Evolutionary conservation across 2,797 vertebrate species (phyloP).

Genomic region (Acipenser transmontanus): DNA sequence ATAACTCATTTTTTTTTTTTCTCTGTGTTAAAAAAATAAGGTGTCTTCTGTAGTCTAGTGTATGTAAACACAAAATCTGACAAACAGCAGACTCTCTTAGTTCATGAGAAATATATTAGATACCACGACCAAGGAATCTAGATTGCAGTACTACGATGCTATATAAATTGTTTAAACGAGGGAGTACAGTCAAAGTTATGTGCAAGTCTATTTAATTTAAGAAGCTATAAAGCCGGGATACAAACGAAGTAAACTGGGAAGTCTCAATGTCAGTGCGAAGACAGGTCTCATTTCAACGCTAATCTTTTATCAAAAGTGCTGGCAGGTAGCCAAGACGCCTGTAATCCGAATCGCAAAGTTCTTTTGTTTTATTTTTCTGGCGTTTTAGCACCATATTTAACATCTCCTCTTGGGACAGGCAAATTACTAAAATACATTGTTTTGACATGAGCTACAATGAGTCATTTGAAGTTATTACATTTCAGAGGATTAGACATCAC

Average conservation of each 20-base stretch:
- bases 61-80: slow-evolving; percentile 21
- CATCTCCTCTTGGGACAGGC: slow-evolving; percentile 53
- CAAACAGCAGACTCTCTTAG: slow-evolving; percentile 28
- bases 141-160: slow-evolving; percentile 14
- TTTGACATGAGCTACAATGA: slow-evolving; percentile 50
- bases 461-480: slow-evolving; percentile 42
- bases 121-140: slow-evolving; percentile 24
- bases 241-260: slow-evolving; percentile 46
- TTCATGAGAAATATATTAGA: slow-evolving; percentile 34
- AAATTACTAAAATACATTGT: slow-evolving; percentile 60
- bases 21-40: no score
- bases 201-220: slow-evolving; percentile 43
- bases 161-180: slow-evolving; percentile 35
- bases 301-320: slow-evolving; percentile 39
- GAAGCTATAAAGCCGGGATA: slow-evolving; percentile 39
- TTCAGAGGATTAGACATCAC: slow-evolving; percentile 46
- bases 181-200: slow-evolving; percentile 27
- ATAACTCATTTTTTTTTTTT: no score
- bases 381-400: slow-evolving; percentile 57
- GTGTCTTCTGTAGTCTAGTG: background rate
- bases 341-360: slow-evolving; percentile 55
- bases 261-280: slow-evolving; percentile 58
- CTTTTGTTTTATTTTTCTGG: slow-evolving; percentile 40
- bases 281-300: slow-evolving; percentile 40
- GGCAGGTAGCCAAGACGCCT: slow-evolving; percentile 43